Evolutionary conservation across 2,113 vertebrate species (phyloP), one percentile per base, ranked within the genome.

Genomic region (Atherinomorus stipes): DNA sequence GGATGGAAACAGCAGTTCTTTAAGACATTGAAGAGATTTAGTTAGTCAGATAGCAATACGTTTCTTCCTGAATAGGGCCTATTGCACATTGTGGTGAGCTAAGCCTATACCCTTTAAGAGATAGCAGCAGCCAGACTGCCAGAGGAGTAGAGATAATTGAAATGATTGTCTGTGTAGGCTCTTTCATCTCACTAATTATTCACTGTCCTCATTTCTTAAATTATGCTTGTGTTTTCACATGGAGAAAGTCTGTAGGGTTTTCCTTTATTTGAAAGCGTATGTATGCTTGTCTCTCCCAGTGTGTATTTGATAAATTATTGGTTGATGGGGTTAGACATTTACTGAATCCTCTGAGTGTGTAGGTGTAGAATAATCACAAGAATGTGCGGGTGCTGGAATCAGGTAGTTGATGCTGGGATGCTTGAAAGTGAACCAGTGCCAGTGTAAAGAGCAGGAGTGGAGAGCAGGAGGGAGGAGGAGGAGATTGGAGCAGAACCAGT

Each of bases 391-490:
- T 63, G 67, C 58, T 50, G 57, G 63, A 74, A 74, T 84, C 78
- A 89, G 85, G 87, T 90, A 89, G 86, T 88, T 83, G 90, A 91
- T 83, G 83, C 84, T 73, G 86, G 73, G 78, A 86, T 13, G 57
- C 66, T 76, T 61, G 23, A 82, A 84, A 71, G 56, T 79, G 90
- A 84, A 69, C 13, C 49, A 22, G 52, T 79, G 83, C 89, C 87
- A 89, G 64, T 59, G 16, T 61, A 60, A 74, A 80, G 64, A 61
- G 57, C 65, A 56, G 67, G 67, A 11, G 50, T 31, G 44, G 47
- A 59, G 49, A 21, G 38, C 18, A 44, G 15, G 23, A 31, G 23
- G 61, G 65, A 11, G 57, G 58, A 59, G 76, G 63, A 54, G 68
- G 40, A 68, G 73, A 84, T 85, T 82, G 80, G 52, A 74, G 59